Evolutionary conservation across 2,888 invertebrate species (phyloP), one percentile per base, ranked within the genome.

Genomic region (Polylopha cassiicola): DNA sequence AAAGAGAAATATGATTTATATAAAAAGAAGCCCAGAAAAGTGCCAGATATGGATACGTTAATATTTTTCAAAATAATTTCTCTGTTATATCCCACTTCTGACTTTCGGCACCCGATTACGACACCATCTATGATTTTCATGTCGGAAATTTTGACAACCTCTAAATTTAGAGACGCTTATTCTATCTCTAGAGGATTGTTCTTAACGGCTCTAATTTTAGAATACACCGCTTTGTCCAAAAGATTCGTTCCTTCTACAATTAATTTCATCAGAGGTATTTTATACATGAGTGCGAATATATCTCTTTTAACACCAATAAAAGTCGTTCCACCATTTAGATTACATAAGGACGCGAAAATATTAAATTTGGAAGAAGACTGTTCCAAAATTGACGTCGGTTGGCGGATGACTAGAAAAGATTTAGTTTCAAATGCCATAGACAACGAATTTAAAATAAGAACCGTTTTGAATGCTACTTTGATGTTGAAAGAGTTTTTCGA

Each of bases 41-140:
- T 89, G 59, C 94, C 94, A 0, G 81, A 87, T 34, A 65, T 92
- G 28, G 90, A 93, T 52, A 91, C 90, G 59, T 68, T 97, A 21
- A 78, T 96, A 48, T 91, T 95, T 61, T 90, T 98, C 44, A 96
- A 97, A 78, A 62, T 95, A 47, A 87, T 95, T 2, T 90, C 93
- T 4, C 73, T 92, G 24, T 66, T 98, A 36, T 98, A 94, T 74
- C 93, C 97, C 0, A 92, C 96, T 0, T 96, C 97, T 0, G 98
- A 98, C 76, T 95, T 92, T 66, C 87, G 91, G 22, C 98, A 98
- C 87, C 91, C 92, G 0, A 89, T 98, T 2, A 92, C 93, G n/a
- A 95, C 95, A 7, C 96, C 97, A n/a, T 85, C 87, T 53, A 84
- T 94, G 52, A 84, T 94, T 47, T 95, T 97, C 54, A 93, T 97